These are phyloP conservation scores for Papilio polytes DNA, from an alignment of 1,140 invertebrate species.

Conservation along the genomic window DNA sequence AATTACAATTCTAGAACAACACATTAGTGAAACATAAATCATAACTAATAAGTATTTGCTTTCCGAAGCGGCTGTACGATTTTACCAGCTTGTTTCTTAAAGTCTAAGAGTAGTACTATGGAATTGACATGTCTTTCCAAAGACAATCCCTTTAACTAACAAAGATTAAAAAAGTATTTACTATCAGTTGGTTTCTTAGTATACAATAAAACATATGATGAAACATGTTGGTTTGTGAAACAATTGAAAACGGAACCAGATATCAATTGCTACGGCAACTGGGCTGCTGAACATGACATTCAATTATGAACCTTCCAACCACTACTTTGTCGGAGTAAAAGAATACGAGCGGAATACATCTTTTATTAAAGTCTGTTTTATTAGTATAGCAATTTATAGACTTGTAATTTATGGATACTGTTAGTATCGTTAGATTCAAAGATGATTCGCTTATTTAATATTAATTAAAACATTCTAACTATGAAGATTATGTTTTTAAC, in stretches of 20 bases:
- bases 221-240: neutral
- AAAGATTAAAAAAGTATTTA: too few species aligned
- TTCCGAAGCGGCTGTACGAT: too few species aligned
- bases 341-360: neutral
- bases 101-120: too few species aligned
- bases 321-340: neutral
- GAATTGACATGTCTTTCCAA: too few species aligned
- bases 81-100: too few species aligned
- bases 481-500: too few species aligned
- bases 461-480: too few species aligned
- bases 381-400: neutral
- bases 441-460: too few species aligned
- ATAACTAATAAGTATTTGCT: too few species aligned
- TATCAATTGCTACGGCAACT: constrained; percentile 2
- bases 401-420: neutral
- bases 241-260: neutral
- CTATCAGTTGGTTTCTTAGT: too few species aligned
- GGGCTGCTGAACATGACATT: constrained; percentile 31
- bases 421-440: too few species aligned
- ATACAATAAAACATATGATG: neutral
- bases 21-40: neutral
- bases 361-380: neutral
- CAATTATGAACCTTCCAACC: constrained; percentile 16
- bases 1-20: neutral
- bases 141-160: too few species aligned